Conservation (phyloP, 2,888 invertebrate species). For the Nomada goodeniana region DNA sequence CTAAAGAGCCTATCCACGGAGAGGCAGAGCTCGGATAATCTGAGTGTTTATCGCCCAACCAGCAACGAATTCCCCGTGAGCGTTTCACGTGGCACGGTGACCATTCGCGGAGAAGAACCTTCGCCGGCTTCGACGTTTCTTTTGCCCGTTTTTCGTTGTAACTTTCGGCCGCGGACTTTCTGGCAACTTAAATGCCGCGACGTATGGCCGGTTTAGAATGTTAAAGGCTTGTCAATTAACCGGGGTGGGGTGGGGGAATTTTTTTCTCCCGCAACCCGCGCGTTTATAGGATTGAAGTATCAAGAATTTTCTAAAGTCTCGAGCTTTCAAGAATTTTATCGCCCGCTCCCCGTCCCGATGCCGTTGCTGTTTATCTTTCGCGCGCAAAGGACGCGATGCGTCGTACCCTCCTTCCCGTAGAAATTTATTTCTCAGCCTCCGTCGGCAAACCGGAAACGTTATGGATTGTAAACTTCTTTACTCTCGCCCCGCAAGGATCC, state of each 20-base stretch:
- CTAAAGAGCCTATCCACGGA: slow-evolving; percentile 27
- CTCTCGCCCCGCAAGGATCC: slow-evolving; percentile 29
- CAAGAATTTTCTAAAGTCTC: background rate
- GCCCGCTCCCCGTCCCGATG: background rate
- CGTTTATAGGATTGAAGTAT: no score
- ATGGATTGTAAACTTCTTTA: slow-evolving; percentile 77
- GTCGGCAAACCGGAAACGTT: slow-evolving; percentile 75
- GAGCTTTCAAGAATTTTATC: background rate
- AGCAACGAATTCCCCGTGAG: slow-evolving; percentile 55
- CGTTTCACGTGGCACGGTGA: slow-evolving; percentile 43
- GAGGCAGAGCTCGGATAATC: slow-evolving; percentile 77
- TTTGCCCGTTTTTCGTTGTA: no score
- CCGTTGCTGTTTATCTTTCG: background rate
- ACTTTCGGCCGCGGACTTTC: no score
- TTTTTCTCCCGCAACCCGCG: no score
- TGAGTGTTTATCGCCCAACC: slow-evolving; percentile 76
- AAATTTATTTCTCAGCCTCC: slow-evolving; percentile 9
- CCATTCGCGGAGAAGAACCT: slow-evolving; percentile 29
- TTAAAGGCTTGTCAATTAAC: no score
- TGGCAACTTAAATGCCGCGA: no score
- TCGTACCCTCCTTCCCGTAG: background rate
- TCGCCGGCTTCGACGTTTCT: no score
- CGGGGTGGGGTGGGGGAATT: no score
- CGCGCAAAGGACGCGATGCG: background rate
- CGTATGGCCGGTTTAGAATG: no score